phyloP scores from a whole-genome alignment of 2,888 invertebrate genomes.

The Caenorhabditis sulstoni region DNA sequence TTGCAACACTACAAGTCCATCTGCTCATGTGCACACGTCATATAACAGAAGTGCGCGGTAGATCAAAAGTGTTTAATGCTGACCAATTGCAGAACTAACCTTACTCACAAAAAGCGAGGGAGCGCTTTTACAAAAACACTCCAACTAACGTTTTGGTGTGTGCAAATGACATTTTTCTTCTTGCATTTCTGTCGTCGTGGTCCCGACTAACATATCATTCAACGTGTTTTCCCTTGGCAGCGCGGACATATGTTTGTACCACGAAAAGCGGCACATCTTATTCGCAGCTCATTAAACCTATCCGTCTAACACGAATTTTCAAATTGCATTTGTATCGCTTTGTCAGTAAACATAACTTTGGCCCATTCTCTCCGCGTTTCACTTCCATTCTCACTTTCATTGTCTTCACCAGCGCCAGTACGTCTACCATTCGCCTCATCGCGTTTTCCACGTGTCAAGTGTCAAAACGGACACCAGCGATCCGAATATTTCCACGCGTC shows the following conservation, averaged over 20 bases:
- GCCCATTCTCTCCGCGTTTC: neutral
- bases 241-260: conserved; percentile 47
- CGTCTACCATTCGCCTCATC: conserved; percentile 51
- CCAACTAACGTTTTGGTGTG: conserved; percentile 11
- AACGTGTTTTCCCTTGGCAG: conserved; percentile 21
- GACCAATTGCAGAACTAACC: neutral
- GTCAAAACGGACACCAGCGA: conserved; percentile 34
- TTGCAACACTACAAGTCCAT: conserved; percentile 3
- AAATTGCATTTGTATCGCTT: conserved; percentile 31
- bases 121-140: no score
- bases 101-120: neutral
- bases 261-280: conserved; percentile 16
- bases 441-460: conserved; percentile 48
- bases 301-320: neutral
- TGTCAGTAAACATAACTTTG: conserved; percentile 38
- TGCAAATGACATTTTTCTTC: conserved; percentile 34
- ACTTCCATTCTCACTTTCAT: conserved; percentile 6
- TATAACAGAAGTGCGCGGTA: neutral
- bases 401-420: conserved; percentile 25
- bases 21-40: conserved; percentile 23
- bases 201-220: conserved; percentile 21
- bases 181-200: neutral
- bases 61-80: conserved; percentile 4
- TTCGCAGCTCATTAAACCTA: conserved; percentile 39
- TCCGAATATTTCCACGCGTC: conserved; percentile 26